Evolutionary conservation across 2,113 vertebrate species (phyloP).

Genomic region (Xiphias gladius): DNA sequence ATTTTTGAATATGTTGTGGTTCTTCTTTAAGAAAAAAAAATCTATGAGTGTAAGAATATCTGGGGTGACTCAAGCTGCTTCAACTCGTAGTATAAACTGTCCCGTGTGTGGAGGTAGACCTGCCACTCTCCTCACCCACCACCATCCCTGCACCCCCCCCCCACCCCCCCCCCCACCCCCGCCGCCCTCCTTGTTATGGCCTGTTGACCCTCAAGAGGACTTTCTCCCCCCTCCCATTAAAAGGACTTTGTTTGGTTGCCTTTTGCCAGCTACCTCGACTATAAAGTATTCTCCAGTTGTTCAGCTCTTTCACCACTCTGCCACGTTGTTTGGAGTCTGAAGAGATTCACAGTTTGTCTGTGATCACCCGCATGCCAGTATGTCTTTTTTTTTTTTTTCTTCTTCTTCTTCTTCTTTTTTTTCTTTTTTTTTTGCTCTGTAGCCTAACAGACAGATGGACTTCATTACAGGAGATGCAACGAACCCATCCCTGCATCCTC

Average conservation of each 20-base stretch:
- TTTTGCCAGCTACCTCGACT: slow-evolving; percentile 93
- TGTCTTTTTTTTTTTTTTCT: slow-evolving; percentile 24
- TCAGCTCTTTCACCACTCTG: slow-evolving; percentile 64
- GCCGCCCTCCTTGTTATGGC: slow-evolving; percentile 40
- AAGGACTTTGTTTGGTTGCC: slow-evolving; percentile 82
- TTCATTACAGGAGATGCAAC: slow-evolving; percentile 56
- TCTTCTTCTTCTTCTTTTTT: neutral
- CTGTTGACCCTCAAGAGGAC: slow-evolving; percentile 56
- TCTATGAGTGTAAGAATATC: slow-evolving; percentile 74
- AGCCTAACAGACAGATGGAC: slow-evolving; percentile 61
- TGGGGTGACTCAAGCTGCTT: slow-evolving; percentile 86
- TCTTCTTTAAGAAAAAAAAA: slow-evolving; percentile 69
- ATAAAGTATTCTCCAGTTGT: slow-evolving; percentile 88
- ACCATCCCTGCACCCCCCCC: neutral
- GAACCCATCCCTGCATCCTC: slow-evolving; percentile 62
- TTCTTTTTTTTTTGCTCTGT: slow-evolving; percentile 9
- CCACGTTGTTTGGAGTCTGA: slow-evolving; percentile 60
- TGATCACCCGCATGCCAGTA: slow-evolving; percentile 60
- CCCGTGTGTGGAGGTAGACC: slow-evolving; percentile 78
- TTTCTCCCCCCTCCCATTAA: slow-evolving; percentile 32
- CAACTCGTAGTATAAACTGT: slow-evolving; percentile 79
- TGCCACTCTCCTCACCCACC: slow-evolving; percentile 35
- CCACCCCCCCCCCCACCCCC: neutral
- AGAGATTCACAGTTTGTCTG: slow-evolving; percentile 46
- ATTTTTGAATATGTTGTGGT: slow-evolving; percentile 79